A percentile compares a stretch with the other conserved stretches of the same genome.
phyloP scores from a whole-genome alignment of 37 sponge, comb jelly and placozoan genomes.

The Eunapius fragilis region DNA sequence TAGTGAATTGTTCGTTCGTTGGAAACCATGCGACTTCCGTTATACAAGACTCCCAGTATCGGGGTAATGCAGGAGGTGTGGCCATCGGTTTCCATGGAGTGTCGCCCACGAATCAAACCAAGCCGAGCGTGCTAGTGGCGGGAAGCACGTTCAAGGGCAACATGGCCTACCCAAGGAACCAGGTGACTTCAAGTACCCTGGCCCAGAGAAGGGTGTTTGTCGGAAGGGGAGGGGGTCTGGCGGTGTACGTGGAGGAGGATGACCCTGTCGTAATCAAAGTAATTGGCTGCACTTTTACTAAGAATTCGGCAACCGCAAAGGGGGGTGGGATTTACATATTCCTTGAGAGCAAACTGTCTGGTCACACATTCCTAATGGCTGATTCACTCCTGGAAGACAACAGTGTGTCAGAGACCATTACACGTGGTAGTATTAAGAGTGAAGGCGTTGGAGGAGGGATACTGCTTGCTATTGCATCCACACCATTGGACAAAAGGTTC shows the following conservation, averaged over 20 bases:
- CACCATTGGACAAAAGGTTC: neutral
- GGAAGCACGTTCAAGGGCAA: constrained; percentile 17
- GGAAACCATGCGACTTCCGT: constrained; percentile 9
- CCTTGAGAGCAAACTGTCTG: neutral
- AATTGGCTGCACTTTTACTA: constrained; percentile 12
- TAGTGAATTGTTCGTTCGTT: constrained; percentile 1
- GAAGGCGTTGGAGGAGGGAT: neutral
- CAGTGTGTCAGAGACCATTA: neutral
- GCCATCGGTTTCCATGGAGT: constrained; percentile 8
- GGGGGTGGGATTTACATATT: constrained; percentile 35
- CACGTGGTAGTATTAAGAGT: neutral
- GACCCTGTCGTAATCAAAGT: neutral
- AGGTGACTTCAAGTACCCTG: neutral
- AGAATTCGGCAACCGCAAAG: constrained; percentile 15
- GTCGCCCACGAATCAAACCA: neutral
- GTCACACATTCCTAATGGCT: neutral
- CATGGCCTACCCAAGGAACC: neutral
- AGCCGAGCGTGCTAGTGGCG: constrained; percentile 6
- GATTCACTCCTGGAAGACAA: neutral
- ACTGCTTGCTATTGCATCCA: neutral
- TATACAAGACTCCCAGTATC: neutral
- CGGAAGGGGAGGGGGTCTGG: constrained; percentile 19
- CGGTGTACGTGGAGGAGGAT: neutral
- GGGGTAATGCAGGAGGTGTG: constrained; percentile 24
- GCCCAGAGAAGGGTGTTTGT: constrained; percentile 2